A percentile compares a stretch with the other conserved stretches of the same genome.
These are phyloP conservation scores for Acanthosepion lycidas DNA, from an alignment of 2,888 invertebrate genomes.

Conservation along the genomic window DNA sequence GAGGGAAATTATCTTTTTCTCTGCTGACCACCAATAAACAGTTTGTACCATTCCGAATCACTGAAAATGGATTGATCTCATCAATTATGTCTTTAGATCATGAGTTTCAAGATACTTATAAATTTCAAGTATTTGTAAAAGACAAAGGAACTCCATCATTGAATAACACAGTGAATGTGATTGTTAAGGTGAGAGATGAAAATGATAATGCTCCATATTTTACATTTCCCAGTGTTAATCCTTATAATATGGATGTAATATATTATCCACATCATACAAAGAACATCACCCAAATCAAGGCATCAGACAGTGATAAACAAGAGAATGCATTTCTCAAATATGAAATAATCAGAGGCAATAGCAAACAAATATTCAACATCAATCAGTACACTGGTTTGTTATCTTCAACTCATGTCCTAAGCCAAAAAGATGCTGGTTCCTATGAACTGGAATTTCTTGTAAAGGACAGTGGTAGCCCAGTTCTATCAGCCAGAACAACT, in stretches of 20 bases:
- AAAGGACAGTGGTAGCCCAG: slow-evolving; percentile 3
- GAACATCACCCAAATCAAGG: slow-evolving; percentile 7
- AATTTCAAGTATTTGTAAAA: not conserved
- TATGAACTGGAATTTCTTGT: not conserved
- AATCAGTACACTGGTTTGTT: slow-evolving; percentile 20
- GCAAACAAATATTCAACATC: not conserved
- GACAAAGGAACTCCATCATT: slow-evolving; percentile 1
- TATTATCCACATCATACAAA: not conserved
- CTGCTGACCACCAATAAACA: not conserved
- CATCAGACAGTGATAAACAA: slow-evolving; percentile 9
- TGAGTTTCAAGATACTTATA: slow-evolving; percentile 23
- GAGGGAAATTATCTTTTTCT: not conserved
- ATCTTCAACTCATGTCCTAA: slow-evolving; percentile 8
- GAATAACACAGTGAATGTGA: slow-evolving; percentile 1
- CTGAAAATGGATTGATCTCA: not conserved
- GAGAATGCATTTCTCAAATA: slow-evolving; percentile 33
- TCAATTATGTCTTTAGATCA: slow-evolving; percentile 1
- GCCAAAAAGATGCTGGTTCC: slow-evolving; percentile 33
- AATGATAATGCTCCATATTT: slow-evolving; percentile 22
- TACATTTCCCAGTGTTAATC: slow-evolving; percentile 10
- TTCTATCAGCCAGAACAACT: slow-evolving; percentile 10
- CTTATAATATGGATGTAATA: not conserved
- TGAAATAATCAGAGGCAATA: slow-evolving; percentile 33
- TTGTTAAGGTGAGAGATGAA: slow-evolving; percentile 8
- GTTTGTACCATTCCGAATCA: not conserved